phyloP scores from a whole-genome alignment of 2,797 vertebrate genomes.

The Phalanger gymnotis region DNA sequence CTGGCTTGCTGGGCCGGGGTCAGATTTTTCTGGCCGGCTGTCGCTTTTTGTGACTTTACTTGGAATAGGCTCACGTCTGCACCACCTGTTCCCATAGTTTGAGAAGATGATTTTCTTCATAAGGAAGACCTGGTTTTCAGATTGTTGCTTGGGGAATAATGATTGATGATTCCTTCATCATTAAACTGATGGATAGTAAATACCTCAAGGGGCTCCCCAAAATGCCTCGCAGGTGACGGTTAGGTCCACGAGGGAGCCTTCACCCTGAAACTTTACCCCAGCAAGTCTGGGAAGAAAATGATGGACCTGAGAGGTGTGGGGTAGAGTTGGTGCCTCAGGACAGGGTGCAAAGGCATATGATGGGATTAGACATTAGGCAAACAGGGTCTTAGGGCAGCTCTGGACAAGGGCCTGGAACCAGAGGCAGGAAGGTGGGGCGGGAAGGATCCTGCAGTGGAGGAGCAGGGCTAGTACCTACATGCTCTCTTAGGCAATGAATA shows the following conservation, averaged over 20 bases:
- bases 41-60: background rate
- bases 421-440: too few species aligned
- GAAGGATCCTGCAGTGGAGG: too few species aligned
- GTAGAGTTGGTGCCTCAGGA: too few species aligned
- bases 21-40: background rate
- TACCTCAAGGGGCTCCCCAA: background rate
- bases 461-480: too few species aligned
- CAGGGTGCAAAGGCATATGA: too few species aligned
- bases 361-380: too few species aligned
- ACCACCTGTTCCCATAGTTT: background rate
- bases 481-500: too few species aligned
- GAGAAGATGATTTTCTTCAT: background rate
- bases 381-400: too few species aligned
- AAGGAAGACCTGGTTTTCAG: background rate
- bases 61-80: accelerated
- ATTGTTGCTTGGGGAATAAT: background rate
- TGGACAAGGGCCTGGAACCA: too few species aligned
- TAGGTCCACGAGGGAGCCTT: background rate
- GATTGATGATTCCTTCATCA: background rate
- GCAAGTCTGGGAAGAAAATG: too few species aligned
- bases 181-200: background rate
- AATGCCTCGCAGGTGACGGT: too few species aligned
- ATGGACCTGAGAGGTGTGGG: too few species aligned
- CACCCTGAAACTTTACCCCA: background rate
- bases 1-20: background rate